phyloP scores from a whole-genome alignment of 2,888 invertebrate genomes.

The Limnephilus auricula region DNA sequence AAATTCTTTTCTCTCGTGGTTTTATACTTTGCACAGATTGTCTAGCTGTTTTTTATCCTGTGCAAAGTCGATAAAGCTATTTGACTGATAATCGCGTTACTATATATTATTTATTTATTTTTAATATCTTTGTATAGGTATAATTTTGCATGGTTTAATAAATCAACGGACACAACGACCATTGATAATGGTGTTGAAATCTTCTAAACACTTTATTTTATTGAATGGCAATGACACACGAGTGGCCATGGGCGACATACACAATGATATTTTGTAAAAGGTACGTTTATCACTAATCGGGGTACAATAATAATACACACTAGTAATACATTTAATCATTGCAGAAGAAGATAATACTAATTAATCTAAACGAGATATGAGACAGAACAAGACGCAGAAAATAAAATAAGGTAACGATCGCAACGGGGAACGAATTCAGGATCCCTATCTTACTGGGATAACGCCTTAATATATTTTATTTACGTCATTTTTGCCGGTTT shows the following conservation, averaged over 20 bases:
- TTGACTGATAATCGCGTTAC: neutral
- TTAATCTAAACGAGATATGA: too few relatives aligned
- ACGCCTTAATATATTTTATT: too few relatives aligned
- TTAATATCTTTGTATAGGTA: neutral
- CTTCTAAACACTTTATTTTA: neutral
- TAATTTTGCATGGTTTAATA: neutral
- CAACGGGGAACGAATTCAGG: too few relatives aligned
- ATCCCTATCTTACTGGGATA: too few relatives aligned
- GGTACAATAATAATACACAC: neutral
- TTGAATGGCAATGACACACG: neutral
- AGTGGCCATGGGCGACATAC: too few relatives aligned
- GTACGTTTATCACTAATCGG: neutral
- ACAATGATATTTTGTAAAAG: too few relatives aligned
- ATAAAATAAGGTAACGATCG: too few relatives aligned
- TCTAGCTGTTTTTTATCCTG: neutral
- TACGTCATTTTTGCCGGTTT: too few relatives aligned
- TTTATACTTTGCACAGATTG: neutral
- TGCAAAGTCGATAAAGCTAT: too few relatives aligned
- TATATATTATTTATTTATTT: too few relatives aligned
- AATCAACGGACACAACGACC: neutral
- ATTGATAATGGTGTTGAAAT: neutral
- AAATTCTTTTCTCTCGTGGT: neutral
- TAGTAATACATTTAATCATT: neutral
- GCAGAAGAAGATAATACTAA: too few relatives aligned
- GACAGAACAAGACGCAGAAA: too few relatives aligned